Base-by-base conservation (phyloP, 2,888 invertebrate species). In the Lordiphosa fenestrarum region DNA sequence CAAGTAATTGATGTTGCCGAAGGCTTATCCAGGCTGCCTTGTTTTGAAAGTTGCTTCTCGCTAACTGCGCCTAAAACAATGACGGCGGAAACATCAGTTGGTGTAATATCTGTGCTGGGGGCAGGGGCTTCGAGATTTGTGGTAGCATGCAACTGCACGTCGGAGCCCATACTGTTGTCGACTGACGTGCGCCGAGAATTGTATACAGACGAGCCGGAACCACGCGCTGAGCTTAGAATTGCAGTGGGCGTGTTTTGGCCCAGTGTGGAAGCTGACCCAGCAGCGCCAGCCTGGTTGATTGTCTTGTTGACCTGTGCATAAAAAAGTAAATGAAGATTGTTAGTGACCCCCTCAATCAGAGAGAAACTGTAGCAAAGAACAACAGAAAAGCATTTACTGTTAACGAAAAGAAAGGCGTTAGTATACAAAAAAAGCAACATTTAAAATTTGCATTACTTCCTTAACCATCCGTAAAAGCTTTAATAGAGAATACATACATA, bases 171-270 rank as follows among this genome's bases (percentile, higher is more conserved):
- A 57, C 87, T 87, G 54, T 87, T 87, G 56, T 89, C 89, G 9
- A 89, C 64, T 2, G 89, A 89, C 4, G 89, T 87, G 10, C 89
- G 86, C 4, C 89, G 78, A 5, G 89, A 90, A 64, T 88, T 89
- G 49, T 86, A 88, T 0, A 87, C 86, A 4, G 89, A 89, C 3
- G 89, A 87, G n/a, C 81, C 82, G 21, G 89, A 87, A 6, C 81
- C 82, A 12, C 85, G 80, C 6, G 87, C 84, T 25, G 86, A 86
- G 19, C 76, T 81, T 21, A 84, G 60, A 9, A 71, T 65, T 3
- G 82, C 88, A 21, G 84, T 86, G 13, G 89, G 86, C 7, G 86
- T 87, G 51, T 71, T 86, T 19, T 86, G 87, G 9, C 86, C 87
- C 37, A 85, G 55, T 6, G 83, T 70, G n/a, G 78, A 56, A 6